These are phyloP conservation scores for Promerops cafer DNA, from an alignment of 2,113 vertebrate species.

Conservation along the genomic window DNA sequence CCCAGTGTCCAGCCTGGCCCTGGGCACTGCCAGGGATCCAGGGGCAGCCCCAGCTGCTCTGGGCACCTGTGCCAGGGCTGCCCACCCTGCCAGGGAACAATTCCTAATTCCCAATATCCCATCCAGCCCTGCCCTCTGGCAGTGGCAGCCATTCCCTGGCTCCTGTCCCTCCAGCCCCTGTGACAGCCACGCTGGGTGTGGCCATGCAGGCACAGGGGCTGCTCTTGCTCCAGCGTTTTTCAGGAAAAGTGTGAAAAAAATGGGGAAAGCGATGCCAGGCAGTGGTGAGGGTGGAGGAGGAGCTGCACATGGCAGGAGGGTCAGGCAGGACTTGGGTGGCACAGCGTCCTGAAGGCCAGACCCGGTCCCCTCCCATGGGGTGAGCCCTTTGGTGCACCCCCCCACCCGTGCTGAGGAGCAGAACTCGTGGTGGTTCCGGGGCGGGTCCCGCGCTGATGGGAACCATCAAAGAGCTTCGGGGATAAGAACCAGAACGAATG, in stretches of 20 bases:
- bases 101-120: not conserved
- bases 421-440: rapidly evolving
- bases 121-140: not conserved
- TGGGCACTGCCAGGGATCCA: not conserved
- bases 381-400: not conserved
- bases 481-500: not conserved
- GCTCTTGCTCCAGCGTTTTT: not conserved
- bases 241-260: not conserved
- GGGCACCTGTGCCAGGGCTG: not conserved
- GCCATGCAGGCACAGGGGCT: not conserved
- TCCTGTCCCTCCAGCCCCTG: not conserved
- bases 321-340: not conserved
- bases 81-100: not conserved
- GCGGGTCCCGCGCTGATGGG: rapidly evolving
- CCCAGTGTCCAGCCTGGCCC: not conserved
- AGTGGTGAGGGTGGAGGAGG: not conserved
- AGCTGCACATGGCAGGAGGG: not conserved
- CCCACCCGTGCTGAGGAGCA: not conserved
- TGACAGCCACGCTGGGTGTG: not conserved
- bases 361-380: rapidly evolving
- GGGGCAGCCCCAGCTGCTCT: not conserved
- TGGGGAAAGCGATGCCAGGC: not conserved
- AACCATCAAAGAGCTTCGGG: not conserved
- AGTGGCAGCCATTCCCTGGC: not conserved
- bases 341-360: not conserved